These are phyloP conservation scores for Danio albolineatus DNA, from an alignment of 2,797 vertebrate species.

Conservation along the genomic window DNA sequence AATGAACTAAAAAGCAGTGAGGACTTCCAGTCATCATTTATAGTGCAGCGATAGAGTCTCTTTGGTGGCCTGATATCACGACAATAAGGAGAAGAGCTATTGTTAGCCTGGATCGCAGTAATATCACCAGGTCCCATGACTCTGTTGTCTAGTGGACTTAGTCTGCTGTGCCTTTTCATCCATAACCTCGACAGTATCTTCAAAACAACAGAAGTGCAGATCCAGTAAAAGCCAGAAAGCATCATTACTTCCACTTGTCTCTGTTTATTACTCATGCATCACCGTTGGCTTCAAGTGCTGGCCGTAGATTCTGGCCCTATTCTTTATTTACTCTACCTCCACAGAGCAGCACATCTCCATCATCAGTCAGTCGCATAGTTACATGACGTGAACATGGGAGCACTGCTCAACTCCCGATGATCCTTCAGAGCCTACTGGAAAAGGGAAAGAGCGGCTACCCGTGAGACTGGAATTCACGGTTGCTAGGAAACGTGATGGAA, in stretches of 20 bases:
- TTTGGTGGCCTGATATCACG: conserved; percentile 30
- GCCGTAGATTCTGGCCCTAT: not conserved
- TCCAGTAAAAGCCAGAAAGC: too few relatives aligned
- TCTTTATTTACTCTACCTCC: not conserved
- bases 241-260: not conserved
- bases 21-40: conserved; percentile 9
- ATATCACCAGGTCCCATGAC: conserved; percentile 43
- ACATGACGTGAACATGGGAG: conserved; percentile 42
- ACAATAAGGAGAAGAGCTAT: conserved; percentile 45
- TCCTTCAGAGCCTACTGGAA: conserved; percentile 48
- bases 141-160: conserved; percentile 21
- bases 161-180: conserved; percentile 15
- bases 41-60: conserved; percentile 5
- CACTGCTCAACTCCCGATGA: conserved; percentile 36
- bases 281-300: not conserved
- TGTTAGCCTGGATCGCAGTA: conserved; percentile 56
- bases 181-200: not conserved
- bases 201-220: too few relatives aligned
- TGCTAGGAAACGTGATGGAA: conserved; percentile 58
- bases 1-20: not conserved
- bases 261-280: not conserved
- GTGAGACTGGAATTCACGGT: conserved; percentile 52
- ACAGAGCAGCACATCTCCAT: conserved; percentile 1
- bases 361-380: conserved; percentile 12
- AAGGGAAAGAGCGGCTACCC: conserved; percentile 45